Conservation (phyloP, 2,797 vertebrate species). For the Enteromius afrohamiltoni region DNA sequence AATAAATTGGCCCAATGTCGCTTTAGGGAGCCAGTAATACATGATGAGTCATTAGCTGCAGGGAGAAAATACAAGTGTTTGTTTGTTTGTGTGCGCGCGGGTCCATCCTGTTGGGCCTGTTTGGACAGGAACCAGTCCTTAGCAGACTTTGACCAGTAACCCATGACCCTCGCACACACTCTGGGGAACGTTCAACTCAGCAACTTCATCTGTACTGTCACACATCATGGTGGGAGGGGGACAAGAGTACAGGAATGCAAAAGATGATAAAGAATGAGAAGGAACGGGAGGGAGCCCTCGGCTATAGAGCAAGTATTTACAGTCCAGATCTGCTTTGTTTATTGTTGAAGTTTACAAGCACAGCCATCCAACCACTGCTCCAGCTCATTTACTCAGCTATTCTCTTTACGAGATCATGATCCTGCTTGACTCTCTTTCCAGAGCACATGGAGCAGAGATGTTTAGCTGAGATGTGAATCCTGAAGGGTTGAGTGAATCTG, state of each 20-base stretch:
- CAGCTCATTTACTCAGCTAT: conserved; percentile 24
- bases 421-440: not conserved
- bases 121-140: conserved; percentile 54
- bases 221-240: not conserved
- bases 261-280: conserved; percentile 4
- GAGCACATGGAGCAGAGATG: not conserved
- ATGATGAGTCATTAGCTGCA: conserved; percentile 23
- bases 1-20: conserved; percentile 8
- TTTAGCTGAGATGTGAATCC: conserved; percentile 18
- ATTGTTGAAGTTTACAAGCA: conserved; percentile 47
- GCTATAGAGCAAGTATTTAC: conserved; percentile 61
- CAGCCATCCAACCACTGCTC: not conserved
- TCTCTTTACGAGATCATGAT: conserved; percentile 14
- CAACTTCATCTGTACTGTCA: conserved; percentile 43
- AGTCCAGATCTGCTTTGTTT: conserved; percentile 50
- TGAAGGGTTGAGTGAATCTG: conserved; percentile 7
- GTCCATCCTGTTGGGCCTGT: conserved; percentile 35
- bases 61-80: not conserved
- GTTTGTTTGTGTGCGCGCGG: not conserved
- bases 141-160: conserved; percentile 42
- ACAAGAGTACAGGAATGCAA: conserved; percentile 12
- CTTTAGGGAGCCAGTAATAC: conserved; percentile 29
- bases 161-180: conserved; percentile 41
- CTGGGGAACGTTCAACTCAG: conserved; percentile 50
- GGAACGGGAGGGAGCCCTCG: conserved; percentile 39